These are phyloP conservation scores for Loxodonta africana DNA, from an alignment of 2,113 vertebrate species.

Conservation along the genomic window DNA sequence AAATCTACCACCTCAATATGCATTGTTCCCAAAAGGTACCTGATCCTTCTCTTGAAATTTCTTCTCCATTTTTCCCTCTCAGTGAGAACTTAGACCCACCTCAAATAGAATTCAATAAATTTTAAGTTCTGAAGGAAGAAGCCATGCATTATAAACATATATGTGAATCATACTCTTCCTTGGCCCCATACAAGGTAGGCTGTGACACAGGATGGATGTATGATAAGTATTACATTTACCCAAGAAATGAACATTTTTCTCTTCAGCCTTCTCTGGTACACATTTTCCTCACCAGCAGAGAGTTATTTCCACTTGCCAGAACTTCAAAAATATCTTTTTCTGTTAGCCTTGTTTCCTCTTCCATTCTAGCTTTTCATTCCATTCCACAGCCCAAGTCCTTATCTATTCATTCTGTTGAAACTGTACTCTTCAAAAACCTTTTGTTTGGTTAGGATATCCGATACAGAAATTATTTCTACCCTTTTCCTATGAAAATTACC, in stretches of 20 bases:
- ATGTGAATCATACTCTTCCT: not conserved
- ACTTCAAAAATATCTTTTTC: not conserved
- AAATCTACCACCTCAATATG: not conserved
- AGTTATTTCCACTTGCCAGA: slow-evolving; percentile 1
- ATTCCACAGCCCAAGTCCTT: not conserved
- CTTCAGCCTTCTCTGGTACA: not conserved
- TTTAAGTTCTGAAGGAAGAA: not conserved
- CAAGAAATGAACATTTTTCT: not conserved
- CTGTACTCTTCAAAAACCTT: not conserved
- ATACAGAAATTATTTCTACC: not conserved
- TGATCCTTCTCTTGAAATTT: not conserved
- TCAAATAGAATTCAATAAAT: slow-evolving; percentile 38
- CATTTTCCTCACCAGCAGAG: not conserved
- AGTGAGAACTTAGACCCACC: not conserved
- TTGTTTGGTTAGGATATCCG: not conserved
- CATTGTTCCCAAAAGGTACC: not conserved
- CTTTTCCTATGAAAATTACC: not conserved
- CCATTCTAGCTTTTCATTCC: not conserved
- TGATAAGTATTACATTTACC: not conserved
- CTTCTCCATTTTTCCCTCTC: not conserved
- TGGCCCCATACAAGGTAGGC: not conserved
- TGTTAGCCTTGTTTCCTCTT: not conserved
- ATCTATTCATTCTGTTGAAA: not conserved
- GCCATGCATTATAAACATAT: not conserved
- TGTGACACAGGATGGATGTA: not conserved